Conservation (phyloP, 2,113 vertebrate genomes). For the Suncus etruscus region DNA sequence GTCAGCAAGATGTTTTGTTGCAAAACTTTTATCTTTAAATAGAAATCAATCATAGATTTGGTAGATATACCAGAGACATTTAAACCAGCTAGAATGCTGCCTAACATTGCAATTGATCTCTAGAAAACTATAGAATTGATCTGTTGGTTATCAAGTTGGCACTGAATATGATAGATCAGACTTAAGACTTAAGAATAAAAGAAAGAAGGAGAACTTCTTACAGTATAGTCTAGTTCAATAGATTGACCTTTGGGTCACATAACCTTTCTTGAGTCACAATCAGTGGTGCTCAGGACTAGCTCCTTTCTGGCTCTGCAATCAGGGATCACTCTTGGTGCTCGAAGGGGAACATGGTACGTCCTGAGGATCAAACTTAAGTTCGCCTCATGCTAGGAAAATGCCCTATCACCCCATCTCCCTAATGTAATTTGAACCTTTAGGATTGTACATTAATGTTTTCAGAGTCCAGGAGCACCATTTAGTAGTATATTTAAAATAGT, state of each 20-base stretch:
- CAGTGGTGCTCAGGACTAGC: too few species aligned
- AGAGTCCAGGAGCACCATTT: background rate
- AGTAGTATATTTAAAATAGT: background rate
- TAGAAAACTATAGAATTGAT: background rate
- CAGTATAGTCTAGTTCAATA: background rate
- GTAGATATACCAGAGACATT: background rate
- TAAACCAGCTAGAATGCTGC: background rate
- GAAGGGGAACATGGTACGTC: too few species aligned
- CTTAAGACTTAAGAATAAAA: conserved; percentile 22
- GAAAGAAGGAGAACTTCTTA: background rate
- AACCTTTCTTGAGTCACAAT: too few species aligned
- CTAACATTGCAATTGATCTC: background rate
- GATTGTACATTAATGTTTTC: conserved; percentile 36
- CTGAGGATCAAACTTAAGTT: too few species aligned
- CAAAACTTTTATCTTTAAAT: conserved; percentile 1
- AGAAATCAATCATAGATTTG: background rate
- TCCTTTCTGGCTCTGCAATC: too few species aligned
- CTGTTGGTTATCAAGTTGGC: background rate
- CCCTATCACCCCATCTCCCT: background rate
- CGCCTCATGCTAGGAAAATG: too few species aligned
- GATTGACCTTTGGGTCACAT: conserved; percentile 3
- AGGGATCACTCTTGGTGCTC: too few species aligned
- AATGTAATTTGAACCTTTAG: conserved; percentile 30
- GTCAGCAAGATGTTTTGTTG: background rate
- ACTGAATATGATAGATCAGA: background rate